Evolutionary conservation across 1,140 invertebrate species (phyloP).

Genomic region (Ruditapes philippinarum): DNA sequence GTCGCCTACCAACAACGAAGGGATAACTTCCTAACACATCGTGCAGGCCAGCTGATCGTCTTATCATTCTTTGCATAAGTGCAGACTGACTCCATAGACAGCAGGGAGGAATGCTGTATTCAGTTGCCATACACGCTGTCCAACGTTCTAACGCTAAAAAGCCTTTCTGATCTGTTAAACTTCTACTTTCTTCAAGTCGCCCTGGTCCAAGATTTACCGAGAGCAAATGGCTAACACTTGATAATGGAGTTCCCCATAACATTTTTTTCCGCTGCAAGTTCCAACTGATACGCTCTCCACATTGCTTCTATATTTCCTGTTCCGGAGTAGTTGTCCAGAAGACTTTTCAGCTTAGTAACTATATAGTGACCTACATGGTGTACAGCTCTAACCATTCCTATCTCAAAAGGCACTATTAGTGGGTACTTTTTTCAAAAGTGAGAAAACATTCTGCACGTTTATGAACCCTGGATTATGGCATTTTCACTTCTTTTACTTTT

Average conservation of each 20-base stretch:
- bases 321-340: not conserved
- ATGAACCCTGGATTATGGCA: too few relatives aligned
- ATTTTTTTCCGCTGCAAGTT: constrained; percentile 3
- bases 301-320: constrained; percentile 28
- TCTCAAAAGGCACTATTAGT: not conserved
- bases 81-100: not conserved
- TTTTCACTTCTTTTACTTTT: too few relatives aligned
- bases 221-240: not conserved
- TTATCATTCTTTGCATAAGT: not conserved
- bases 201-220: constrained; percentile 12
- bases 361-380: not conserved
- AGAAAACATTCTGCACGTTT: too few relatives aligned
- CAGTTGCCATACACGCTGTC: constrained; percentile 3
- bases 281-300: constrained; percentile 16
- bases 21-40: not conserved
- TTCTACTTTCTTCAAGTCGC: not conserved
- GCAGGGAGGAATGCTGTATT: constrained; percentile 9
- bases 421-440: too few relatives aligned
- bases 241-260: not conserved
- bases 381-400: not conserved
- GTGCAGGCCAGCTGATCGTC: not conserved
- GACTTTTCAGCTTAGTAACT: not conserved
- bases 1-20: not conserved
- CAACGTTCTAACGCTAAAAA: not conserved
- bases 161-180: not conserved